These are phyloP conservation scores for Loripinus fragilis DNA, from an alignment of 2,888 invertebrate species.

Conservation along the genomic window DNA sequence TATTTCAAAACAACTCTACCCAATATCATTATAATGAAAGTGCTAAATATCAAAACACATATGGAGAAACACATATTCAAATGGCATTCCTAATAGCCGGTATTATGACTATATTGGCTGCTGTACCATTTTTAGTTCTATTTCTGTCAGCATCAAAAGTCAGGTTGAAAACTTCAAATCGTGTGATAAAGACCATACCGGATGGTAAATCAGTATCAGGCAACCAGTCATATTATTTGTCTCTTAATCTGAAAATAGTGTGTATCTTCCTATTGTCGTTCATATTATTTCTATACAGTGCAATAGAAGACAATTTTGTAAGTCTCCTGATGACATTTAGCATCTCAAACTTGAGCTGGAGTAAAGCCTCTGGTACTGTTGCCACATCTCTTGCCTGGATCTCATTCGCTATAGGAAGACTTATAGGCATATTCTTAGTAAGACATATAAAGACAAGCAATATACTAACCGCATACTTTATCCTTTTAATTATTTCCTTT, in stretches of 20 bases:
- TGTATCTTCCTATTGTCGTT: not conserved
- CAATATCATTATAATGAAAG: not conserved
- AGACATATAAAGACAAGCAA: not conserved
- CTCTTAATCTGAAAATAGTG: not conserved
- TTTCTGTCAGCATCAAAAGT: not conserved
- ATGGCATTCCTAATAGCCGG: conserved; percentile 5
- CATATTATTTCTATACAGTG: conserved; percentile 10
- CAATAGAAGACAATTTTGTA: conserved; percentile 16
- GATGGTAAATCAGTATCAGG: not conserved
- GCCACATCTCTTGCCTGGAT: conserved; percentile 8
- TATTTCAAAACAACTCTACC: too few relatives aligned
- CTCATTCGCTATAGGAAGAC: not conserved
- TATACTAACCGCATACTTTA: not conserved
- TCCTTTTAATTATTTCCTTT: conserved; percentile 12
- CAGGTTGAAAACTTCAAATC: not conserved
- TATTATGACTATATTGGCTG: not conserved
- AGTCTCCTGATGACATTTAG: conserved; percentile 15
- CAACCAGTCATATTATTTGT: not conserved
- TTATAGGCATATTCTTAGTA: conserved; percentile 3
- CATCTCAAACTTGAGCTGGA: conserved; percentile 14
- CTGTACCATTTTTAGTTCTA: conserved; percentile 1
- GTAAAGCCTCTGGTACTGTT: conserved; percentile 1
- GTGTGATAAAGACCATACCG: not conserved
- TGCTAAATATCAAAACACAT: not conserved
- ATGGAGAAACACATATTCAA: not conserved